Evolutionary conservation across 2,113 vertebrate genomes (phyloP), one percentile per base, ranked within the genome.

Genomic region (Hassar affinis): DNA sequence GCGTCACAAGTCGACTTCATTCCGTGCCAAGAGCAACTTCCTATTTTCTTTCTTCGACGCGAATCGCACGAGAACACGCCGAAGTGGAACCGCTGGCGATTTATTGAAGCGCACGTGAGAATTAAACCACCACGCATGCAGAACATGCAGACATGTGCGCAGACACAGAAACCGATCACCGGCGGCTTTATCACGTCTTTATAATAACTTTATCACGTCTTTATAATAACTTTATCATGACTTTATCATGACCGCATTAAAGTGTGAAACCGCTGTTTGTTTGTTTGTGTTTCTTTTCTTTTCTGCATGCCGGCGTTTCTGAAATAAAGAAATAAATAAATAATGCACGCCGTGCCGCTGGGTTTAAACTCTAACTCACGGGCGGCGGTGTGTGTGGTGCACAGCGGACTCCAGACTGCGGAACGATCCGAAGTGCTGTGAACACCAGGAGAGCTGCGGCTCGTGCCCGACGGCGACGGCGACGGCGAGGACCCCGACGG

Each of bases 1-100:
- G 95, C 95, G 94, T 96, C 95, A 96, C 94, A 95, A 5, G 88
- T 90, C 92, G 91, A 89, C 90, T 89, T 89, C 51, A 42, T 66
- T 74, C 69, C 30, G 42, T 82, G 80, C 74, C 86, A 83, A 88
- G 79, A 0, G 52, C 9, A 78, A 89, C 87, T 89, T 90, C 88
- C 88, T 88, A 89, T 86, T 87, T 81, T 88, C 57, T 86, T 71
- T 77, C 78, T 85, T 68, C 61, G 56, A 80, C 52, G 76, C 49
- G 51, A 85, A 57, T 85, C 80, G 74, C 51, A 22, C 9, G 35
- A 81, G n/a, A 18, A 45, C 64, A 20, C 80, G 49, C 25, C 51
- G 20, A 59, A 59, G n/a, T 15, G 15, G 1, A 6, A 27, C 12
- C 14, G 12, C 59, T 30, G 12, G n/a, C n/a, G 4, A n/a, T 15